Conservation (phyloP, 2,113 vertebrate species). For the Pteronura brasiliensis region DNA sequence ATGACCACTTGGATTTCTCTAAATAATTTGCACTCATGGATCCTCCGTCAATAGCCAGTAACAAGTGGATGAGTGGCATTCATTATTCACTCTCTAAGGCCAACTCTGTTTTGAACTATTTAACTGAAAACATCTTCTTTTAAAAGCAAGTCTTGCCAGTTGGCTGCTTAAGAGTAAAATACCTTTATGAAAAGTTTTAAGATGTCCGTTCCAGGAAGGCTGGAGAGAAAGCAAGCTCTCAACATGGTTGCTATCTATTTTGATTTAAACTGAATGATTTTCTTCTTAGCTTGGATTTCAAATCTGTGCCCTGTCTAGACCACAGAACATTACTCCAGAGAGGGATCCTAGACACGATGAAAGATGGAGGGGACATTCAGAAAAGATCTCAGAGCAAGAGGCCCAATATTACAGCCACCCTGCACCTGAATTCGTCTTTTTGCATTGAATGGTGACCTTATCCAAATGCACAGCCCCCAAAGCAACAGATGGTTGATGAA, state of each 20-base stretch:
- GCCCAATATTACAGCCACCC: too few relatives aligned
- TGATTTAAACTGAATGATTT: neutral
- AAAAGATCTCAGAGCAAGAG: neutral
- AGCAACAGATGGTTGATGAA: neutral
- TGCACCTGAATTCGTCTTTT: neutral
- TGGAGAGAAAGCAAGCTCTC: neutral
- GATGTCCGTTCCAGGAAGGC: neutral
- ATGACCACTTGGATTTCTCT: neutral
- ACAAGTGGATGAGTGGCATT: neutral
- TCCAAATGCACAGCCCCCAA: too few relatives aligned
- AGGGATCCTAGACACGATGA: neutral
- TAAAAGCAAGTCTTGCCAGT: neutral
- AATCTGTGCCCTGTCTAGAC: neutral
- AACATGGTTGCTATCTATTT: neutral
- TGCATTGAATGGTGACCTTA: neutral
- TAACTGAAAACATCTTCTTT: neutral
- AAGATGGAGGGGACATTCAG: neutral
- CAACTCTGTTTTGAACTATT: neutral
- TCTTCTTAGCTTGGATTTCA: neutral
- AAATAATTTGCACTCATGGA: neutral
- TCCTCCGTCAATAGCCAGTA: neutral
- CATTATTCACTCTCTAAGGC: neutral
- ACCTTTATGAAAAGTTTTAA: neutral
- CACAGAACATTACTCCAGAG: neutral
- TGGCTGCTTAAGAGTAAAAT: neutral